A percentile compares a stretch with the other conserved stretches of the same genome.
phyloP scores from a whole-genome alignment of 2,888 invertebrate species.

The Loripinus fragilis region DNA sequence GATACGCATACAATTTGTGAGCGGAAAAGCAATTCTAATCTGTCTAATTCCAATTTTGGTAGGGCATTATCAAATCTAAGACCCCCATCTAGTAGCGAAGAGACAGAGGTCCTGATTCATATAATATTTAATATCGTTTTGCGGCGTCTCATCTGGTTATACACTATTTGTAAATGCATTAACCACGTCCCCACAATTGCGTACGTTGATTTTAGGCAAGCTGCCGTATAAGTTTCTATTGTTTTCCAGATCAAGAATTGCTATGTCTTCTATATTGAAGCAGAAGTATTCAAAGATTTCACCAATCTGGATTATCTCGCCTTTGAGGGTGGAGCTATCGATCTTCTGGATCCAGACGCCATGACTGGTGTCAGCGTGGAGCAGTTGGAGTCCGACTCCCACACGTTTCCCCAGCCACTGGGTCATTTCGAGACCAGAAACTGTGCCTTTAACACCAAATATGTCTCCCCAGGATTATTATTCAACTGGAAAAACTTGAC shows the following conservation, averaged over 20 bases:
- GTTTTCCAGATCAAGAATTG: conserved; percentile 61
- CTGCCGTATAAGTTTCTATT: too few relatives aligned
- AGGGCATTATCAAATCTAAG: too few relatives aligned
- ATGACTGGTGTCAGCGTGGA: conserved; percentile 55
- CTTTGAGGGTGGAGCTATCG: conserved; percentile 58
- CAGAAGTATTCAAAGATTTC: conserved; percentile 54
- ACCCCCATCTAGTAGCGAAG: too few relatives aligned
- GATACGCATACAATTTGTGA: too few relatives aligned
- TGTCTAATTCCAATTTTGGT: too few relatives aligned
- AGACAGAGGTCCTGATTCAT: too few relatives aligned
- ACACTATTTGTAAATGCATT: too few relatives aligned
- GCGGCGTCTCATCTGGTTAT: too few relatives aligned
- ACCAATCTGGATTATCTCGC: conserved; percentile 57
- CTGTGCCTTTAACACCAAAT: conserved; percentile 50
- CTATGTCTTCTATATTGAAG: conserved; percentile 55
- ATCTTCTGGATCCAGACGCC: conserved; percentile 50
- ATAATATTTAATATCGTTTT: too few relatives aligned
- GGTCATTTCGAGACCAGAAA: conserved; percentile 61
- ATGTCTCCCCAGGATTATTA: conserved; percentile 56
- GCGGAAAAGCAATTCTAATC: too few relatives aligned
- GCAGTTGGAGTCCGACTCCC: conserved; percentile 35
- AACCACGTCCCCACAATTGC: too few relatives aligned
- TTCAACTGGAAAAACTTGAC: conserved; percentile 50
- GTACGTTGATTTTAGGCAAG: too few relatives aligned
- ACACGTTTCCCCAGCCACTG: conserved; percentile 41